Percentiles rank a stretch among this genome's conserved stretches.
Evolutionary conservation across 2,113 vertebrate species (phyloP).

Genomic region (Labeo catla): DNA sequence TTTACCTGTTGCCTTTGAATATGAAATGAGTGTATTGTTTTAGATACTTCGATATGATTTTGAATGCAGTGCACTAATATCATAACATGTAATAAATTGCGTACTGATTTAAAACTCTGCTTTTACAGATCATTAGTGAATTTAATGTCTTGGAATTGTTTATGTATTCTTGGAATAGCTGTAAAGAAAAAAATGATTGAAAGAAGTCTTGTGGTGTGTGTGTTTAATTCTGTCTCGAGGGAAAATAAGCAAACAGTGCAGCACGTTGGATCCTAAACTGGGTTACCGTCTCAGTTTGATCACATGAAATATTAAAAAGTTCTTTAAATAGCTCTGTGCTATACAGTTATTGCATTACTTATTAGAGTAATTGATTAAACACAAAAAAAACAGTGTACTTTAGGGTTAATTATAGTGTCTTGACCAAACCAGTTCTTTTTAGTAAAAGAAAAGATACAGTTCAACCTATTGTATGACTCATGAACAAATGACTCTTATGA

Average conservation of each 20-base stretch:
- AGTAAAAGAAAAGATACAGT: background rate
- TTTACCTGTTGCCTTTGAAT: conserved; percentile 4
- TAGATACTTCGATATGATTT: background rate
- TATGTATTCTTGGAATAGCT: background rate
- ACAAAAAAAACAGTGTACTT: background rate
- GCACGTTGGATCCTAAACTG: conserved; percentile 54
- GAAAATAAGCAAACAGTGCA: conserved; percentile 22
- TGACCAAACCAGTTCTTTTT: background rate
- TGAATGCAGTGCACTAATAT: conserved; percentile 6
- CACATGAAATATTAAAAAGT: conserved; percentile 67
- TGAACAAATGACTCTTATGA: background rate
- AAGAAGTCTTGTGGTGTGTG: conserved; percentile 11
- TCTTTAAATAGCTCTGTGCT: conserved; percentile 43
- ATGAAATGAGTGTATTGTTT: background rate
- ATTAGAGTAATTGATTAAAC: background rate
- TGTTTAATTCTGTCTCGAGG: conserved; percentile 17
- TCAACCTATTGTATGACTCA: background rate
- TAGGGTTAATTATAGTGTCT: background rate
- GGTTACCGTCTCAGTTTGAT: conserved; percentile 65
- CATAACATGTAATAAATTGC: conserved; percentile 4
- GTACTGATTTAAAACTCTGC: background rate
- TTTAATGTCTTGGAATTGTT: background rate
- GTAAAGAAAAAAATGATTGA: conserved; percentile 14
- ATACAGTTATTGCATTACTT: background rate
- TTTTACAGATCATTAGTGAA: background rate